Percentiles rank a stretch among this genome's conserved stretches.
These are phyloP conservation scores for Sesamia nonagrioides DNA, from an alignment of 1,140 invertebrate genomes.

Conservation along the genomic window DNA sequence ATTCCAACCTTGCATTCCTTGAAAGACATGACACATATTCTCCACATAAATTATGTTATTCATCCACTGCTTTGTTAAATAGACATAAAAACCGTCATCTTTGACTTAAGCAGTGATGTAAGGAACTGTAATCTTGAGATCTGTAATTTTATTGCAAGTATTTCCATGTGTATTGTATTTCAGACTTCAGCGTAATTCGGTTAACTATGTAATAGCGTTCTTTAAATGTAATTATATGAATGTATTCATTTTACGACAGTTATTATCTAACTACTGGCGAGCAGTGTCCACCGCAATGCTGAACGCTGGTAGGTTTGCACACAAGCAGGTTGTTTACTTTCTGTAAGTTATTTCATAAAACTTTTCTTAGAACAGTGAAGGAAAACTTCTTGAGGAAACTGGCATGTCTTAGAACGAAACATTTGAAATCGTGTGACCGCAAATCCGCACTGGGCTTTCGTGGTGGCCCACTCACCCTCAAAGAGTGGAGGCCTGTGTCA, in stretches of 20 bases:
- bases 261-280: not conserved
- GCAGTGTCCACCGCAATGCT: not conserved
- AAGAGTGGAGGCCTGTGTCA: no score
- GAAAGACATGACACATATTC: conserved; percentile 43
- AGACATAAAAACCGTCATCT: conserved; percentile 33
- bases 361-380: no score
- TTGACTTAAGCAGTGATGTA: conserved; percentile 39
- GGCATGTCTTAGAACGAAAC: no score
- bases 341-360: no score
- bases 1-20: conserved; percentile 49
- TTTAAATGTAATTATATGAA: conserved; percentile 1
- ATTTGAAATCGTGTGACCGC: no score
- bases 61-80: conserved; percentile 25
- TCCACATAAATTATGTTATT: conserved; percentile 45
- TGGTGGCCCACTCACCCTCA: no score
- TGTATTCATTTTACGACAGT: not conserved
- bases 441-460: no score
- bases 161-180: conserved; percentile 7
- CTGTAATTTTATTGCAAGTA: conserved; percentile 22
- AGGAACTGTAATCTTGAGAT: conserved; percentile 5
- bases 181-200: not conserved
- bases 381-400: no score
- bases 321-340: no score
- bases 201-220: conserved; percentile 2
- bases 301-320: no score